Evolutionary conservation across 2,797 vertebrate genomes (phyloP).

Genomic region (Eidolon dupreanum): DNA sequence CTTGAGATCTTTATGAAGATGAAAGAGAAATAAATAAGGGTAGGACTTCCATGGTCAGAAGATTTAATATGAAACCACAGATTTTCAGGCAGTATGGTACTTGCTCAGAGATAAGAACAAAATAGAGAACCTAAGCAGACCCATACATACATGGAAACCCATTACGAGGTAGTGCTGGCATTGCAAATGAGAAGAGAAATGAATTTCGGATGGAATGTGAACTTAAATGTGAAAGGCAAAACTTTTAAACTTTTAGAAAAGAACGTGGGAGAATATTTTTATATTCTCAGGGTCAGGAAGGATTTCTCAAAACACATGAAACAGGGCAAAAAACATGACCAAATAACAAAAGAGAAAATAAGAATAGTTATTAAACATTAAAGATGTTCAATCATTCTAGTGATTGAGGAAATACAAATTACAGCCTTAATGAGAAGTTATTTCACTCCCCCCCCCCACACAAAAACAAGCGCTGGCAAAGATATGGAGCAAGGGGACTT

Average conservation of each 20-base stretch:
- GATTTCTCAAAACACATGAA: conserved; percentile 19
- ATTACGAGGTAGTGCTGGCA: neutral
- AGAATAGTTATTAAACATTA: neutral
- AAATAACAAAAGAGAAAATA: neutral
- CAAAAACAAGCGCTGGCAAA: neutral
- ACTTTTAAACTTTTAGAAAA: neutral
- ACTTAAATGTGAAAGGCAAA: neutral
- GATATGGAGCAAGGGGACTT: neutral
- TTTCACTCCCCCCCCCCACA: neutral
- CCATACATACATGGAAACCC: neutral
- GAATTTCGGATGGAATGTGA: neutral
- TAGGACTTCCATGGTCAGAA: neutral
- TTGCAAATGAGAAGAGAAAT: neutral
- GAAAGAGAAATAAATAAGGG: neutral
- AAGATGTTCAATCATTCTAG: neutral
- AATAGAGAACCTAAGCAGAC: neutral
- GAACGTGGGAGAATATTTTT: conserved; percentile 40
- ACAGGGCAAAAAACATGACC: neutral
- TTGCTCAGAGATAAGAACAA: neutral
- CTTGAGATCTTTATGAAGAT: neutral
- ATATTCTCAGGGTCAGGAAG: neutral
- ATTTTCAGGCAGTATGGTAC: neutral
- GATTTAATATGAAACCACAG: neutral
- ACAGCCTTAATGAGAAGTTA: neutral
- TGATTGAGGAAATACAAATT: neutral